These are phyloP conservation scores for Uria lomvia DNA, from an alignment of 2,113 vertebrate species.

Conservation along the genomic window DNA sequence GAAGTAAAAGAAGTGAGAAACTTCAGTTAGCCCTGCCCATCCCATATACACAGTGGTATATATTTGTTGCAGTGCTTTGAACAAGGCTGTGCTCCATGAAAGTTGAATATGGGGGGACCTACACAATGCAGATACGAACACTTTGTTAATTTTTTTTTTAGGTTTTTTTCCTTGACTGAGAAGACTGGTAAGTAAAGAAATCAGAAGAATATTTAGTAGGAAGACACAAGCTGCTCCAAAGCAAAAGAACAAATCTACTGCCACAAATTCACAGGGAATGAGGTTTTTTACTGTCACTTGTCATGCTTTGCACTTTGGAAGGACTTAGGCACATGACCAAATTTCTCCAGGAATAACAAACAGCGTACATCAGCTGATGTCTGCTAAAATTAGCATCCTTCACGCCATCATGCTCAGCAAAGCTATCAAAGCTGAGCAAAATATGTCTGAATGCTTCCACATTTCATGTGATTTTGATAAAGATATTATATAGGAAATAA, in stretches of 20 bases:
- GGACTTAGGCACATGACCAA: not conserved
- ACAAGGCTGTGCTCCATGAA: not conserved
- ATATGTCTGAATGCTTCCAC: not conserved
- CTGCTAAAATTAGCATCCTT: constrained; percentile 19
- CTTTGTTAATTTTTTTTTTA: not conserved
- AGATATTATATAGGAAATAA: not conserved
- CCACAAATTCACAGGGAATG: not conserved
- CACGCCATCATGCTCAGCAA: not conserved
- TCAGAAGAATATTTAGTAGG: not conserved
- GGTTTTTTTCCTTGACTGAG: not conserved
- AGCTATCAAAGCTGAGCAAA: not conserved
- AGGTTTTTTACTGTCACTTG: not conserved
- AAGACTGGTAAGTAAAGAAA: not conserved
- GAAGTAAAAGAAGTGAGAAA: not conserved
- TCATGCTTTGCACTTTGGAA: not conserved
- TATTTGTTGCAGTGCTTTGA: not conserved
- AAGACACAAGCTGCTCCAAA: not conserved
- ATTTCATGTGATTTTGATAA: not conserved
- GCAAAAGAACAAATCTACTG: not conserved
- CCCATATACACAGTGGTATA: not conserved
- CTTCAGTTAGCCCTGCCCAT: not conserved
- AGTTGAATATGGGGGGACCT: not conserved
- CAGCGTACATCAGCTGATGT: not conserved
- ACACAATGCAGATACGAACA: not conserved
- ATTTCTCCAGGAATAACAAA: constrained; percentile 11